Evolutionary conservation across 2,113 vertebrate species (phyloP).

Genomic region (Theristicus caerulescens): DNA sequence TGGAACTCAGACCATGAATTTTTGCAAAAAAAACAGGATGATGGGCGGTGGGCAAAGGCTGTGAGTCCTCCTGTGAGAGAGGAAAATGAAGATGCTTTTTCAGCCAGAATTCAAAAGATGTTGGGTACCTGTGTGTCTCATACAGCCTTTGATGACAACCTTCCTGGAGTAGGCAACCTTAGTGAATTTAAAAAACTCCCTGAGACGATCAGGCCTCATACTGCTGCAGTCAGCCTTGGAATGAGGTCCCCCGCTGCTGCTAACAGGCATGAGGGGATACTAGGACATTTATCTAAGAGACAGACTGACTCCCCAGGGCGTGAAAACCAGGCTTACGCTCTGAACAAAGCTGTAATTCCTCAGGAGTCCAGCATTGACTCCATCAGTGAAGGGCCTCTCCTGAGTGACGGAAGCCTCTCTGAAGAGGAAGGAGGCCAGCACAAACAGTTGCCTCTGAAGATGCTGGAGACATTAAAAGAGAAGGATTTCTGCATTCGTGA

Average conservation of each 20-base stretch:
- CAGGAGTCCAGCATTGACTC: conserved; percentile 83
- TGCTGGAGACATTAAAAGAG: conserved; percentile 70
- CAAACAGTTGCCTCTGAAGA: conserved; percentile 44
- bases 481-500: conserved; percentile 75
- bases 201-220: conserved; percentile 70
- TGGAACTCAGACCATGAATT: conserved; percentile 69
- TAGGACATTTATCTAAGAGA: conserved; percentile 64
- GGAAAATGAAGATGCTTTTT: conserved; percentile 73
- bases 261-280: conserved; percentile 53
- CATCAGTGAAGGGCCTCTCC: conserved; percentile 89
- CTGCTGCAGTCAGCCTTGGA: conserved; percentile 57
- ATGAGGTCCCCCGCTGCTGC: conserved; percentile 53
- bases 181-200: conserved; percentile 79
- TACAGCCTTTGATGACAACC: conserved; percentile 75
- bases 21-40: conserved; percentile 54
- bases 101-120: conserved; percentile 80
- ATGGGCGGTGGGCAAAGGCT: conserved; percentile 70
- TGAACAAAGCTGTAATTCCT: conserved; percentile 39
- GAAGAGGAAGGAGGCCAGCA: conserved; percentile 72
- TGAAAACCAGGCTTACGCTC: conserved; percentile 43
- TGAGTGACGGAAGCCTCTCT: conserved; percentile 86
- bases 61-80: conserved; percentile 82
- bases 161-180: conserved; percentile 84
- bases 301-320: conserved; percentile 11
- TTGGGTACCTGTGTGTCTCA: conserved; percentile 76